Evolutionary conservation across 2,888 invertebrate species (phyloP), one percentile per base, ranked within the genome.

Genomic region (Hirtodrosophila trivittata): DNA sequence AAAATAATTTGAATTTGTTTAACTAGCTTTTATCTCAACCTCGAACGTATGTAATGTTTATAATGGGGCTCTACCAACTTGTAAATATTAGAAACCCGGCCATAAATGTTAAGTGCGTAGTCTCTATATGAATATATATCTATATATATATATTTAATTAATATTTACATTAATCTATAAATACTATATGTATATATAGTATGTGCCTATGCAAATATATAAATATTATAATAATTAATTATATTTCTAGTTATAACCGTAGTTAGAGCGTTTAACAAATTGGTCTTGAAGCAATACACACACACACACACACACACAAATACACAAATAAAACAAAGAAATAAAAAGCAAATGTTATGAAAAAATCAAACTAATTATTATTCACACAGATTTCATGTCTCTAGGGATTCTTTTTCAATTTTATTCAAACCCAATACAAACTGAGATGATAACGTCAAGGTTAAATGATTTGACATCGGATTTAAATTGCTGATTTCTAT

Each of bases 241-340:
- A 58, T 32, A 65, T 47, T 51, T 47, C n/a, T 55, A 63, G 33
- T 12, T 58, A 7, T 65, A 72, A 65, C 7, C 18, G 57, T 72
- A 72, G 72, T 10, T 72, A 72, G 69, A 33, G 51, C 39, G 68
- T 66, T 72, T 69, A 69, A 73, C 45, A 65, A 73, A 73, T 73
- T 72, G 35, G 37, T 47, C 10, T 45, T 66, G 60, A 70, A 70
- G 33, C 16, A 39, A 30, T 3, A 30, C n/a, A 30, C 8, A 30
- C 30, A 30, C 18, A 21, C 5, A 21, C 18, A 39, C n/a, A 26
- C 14, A 16, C 8, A 47, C 32, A 43, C 18, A 41, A 45, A 38
- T 28, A 33, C 2, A 21, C 2, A 2, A 21, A 21, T 3, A 21
- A 21, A 2, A 21, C 18, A 21, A 25, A 13, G 37, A 71, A 66